Base-by-base conservation (phyloP, 1,140 invertebrate genomes). In the Camponotus pennsylvanicus region DNA sequence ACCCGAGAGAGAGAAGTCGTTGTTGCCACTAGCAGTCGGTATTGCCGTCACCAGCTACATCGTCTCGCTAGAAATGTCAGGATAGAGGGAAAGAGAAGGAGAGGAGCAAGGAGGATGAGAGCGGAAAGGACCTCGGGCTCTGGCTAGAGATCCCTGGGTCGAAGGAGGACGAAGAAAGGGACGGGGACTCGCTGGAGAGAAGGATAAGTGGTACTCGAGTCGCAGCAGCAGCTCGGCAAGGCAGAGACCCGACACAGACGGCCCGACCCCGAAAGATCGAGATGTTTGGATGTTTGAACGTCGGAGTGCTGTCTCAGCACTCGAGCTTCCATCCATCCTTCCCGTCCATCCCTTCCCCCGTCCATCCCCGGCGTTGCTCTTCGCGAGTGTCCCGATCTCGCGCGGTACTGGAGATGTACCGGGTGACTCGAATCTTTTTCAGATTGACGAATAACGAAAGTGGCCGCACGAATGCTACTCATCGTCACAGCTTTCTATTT, bases 241-340 rank as follows among this genome's bases (percentile, higher is more conserved):
- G 87, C 85, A 71, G 76, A 78, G 87, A 92, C 87, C 91, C 88
- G 89, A 94, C 93, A 93, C 93, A 93, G 92, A 94, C 94, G 92
- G 86, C 67, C 67, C 79, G 78, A 82, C 78, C 78, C 78, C 93
- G 93, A 95, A 94, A 94, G 93, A 95, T 94, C 93, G 92, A 92
- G 93, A 94, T 95, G 94, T 95, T 95, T 95, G 94, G 93, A 94
- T 95, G 94, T 94, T 95, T 93, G 94, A 94, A 93, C 93, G 92
- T 90, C 89, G 88, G 91, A 94, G 93, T 94, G 94, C 93, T 93
- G 92, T 92, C 92, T 93, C 94, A 93, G 93, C 93, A 93, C 94
- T 95, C 89, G 86, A 93, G 64, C 86, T 86, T 86, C 66, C 85
- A 61, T 80, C 85, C 80, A 79, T 86, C 71, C 86, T 61, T 71